These are phyloP conservation scores for Centruroides sculpturatus DNA, from an alignment of 1,140 invertebrate species.

Conservation along the genomic window DNA sequence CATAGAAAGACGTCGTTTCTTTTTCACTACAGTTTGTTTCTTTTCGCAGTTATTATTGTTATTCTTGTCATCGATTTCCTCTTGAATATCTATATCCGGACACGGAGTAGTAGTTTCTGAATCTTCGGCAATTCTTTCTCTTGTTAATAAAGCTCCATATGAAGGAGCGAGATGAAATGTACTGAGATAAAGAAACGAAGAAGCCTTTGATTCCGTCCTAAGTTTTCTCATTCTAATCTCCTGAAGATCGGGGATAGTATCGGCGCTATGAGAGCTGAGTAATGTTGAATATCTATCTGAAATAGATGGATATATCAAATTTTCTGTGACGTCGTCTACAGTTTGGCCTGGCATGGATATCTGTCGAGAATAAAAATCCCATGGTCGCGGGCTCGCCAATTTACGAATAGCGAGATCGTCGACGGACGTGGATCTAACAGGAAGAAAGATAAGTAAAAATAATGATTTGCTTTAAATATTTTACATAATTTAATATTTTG, in stretches of 20 bases:
- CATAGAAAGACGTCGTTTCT: conserved; percentile 1
- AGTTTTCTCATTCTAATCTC: background rate
- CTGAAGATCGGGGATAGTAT: background rate
- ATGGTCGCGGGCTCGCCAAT: no score
- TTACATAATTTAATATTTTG: no score
- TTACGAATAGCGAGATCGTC: no score
- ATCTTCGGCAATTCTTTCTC: conserved; percentile 9
- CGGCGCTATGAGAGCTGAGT: background rate
- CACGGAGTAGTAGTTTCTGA: no score
- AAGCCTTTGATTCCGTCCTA: conserved; percentile 3
- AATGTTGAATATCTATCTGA: background rate
- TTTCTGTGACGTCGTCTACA: no score
- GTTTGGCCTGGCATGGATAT: no score
- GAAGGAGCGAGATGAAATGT: conserved; percentile 16
- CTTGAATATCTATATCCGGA: background rate
- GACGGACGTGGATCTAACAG: no score
- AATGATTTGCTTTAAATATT: no score
- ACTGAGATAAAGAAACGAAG: conserved; percentile 17
- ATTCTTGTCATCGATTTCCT: background rate
- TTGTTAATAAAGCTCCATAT: conserved; percentile 8
- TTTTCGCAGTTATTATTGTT: no score
- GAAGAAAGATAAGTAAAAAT: no score
- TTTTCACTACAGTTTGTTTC: background rate
- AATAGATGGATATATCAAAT: background rate
- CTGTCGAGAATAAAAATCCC: no score